A percentile compares a stretch with the other conserved stretches of the same genome.
phyloP scores from a whole-genome alignment of 2,797 vertebrate genomes.

The Poeciliopsis paucimaculata region DNA sequence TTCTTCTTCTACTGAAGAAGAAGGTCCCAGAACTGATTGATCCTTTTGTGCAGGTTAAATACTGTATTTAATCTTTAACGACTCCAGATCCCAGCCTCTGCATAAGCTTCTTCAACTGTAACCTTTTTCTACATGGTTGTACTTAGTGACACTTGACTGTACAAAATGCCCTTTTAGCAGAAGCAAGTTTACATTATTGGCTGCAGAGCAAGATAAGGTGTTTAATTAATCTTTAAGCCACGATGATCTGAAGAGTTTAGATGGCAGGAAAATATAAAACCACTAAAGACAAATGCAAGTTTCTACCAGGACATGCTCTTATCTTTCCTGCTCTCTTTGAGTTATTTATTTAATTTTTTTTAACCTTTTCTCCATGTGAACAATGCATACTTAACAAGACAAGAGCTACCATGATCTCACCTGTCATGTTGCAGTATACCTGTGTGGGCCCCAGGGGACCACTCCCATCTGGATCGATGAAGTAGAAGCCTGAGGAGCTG shows the following conservation, averaged over 20 bases:
- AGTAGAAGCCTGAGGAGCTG: slow-evolving; percentile 82
- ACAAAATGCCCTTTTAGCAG: background rate
- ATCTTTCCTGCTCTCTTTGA: background rate
- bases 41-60: slow-evolving; percentile 35
- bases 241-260: background rate
- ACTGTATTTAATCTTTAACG: slow-evolving; percentile 46
- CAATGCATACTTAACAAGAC: slow-evolving; percentile 44
- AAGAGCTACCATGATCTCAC: slow-evolving; percentile 70
- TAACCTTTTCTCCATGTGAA: background rate
- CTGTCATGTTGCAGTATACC: slow-evolving; percentile 89
- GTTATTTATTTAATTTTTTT: background rate
- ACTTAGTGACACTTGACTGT: background rate
- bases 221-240: slow-evolving; percentile 7
- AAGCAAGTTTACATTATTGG: slow-evolving; percentile 8
- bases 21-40: slow-evolving; percentile 39
- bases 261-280: background rate
- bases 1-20: slow-evolving; percentile 6
- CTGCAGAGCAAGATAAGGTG: background rate
- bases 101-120: slow-evolving; percentile 32
- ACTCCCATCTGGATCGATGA: slow-evolving; percentile 85
- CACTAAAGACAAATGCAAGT: background rate
- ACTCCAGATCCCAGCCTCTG: slow-evolving; percentile 28
- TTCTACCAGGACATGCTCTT: background rate
- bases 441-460: slow-evolving; percentile 81
- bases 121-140: slow-evolving; percentile 21